A percentile compares a stretch with the other conserved stretches of the same genome.
Conservation (phyloP, 2,113 vertebrate genomes). For the Probosciger aterrimus region DNA sequence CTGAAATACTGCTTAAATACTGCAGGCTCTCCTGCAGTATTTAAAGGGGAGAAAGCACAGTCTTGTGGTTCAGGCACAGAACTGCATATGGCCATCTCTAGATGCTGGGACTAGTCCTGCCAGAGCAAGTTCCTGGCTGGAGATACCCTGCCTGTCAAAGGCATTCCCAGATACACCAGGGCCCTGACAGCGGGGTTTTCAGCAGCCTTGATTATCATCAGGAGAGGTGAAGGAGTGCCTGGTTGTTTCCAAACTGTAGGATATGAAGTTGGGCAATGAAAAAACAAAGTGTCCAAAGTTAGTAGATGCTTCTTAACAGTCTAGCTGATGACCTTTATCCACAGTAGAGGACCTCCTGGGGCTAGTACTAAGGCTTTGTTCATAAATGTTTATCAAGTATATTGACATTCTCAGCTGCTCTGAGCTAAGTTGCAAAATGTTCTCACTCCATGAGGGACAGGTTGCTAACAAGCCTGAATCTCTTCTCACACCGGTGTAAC, state of each 20-base stretch:
- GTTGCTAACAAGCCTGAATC: background rate
- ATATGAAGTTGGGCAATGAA: background rate
- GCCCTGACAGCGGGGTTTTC: background rate
- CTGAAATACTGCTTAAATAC: background rate
- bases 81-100: background rate
- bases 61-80: conserved; percentile 46
- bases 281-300: background rate
- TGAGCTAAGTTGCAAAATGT: conserved; percentile 23
- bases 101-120: background rate
- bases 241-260: background rate
- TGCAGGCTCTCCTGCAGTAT: background rate
- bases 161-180: fast-evolving
- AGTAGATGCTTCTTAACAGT: background rate
- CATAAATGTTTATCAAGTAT: conserved; percentile 57
- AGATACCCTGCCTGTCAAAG: background rate
- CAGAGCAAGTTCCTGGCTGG: background rate
- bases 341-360: background rate
- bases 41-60: conserved; percentile 48
- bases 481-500: background rate
- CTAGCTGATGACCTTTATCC: conserved; percentile 40
- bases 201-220: background rate
- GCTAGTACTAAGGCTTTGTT: background rate
- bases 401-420: conserved; percentile 34
- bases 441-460: background rate
- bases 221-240: background rate